A percentile compares a stretch with the other conserved stretches of the same genome.
phyloP scores from a whole-genome alignment of 2,113 vertebrate species.

The Psilopsiagon aurifrons region DNA sequence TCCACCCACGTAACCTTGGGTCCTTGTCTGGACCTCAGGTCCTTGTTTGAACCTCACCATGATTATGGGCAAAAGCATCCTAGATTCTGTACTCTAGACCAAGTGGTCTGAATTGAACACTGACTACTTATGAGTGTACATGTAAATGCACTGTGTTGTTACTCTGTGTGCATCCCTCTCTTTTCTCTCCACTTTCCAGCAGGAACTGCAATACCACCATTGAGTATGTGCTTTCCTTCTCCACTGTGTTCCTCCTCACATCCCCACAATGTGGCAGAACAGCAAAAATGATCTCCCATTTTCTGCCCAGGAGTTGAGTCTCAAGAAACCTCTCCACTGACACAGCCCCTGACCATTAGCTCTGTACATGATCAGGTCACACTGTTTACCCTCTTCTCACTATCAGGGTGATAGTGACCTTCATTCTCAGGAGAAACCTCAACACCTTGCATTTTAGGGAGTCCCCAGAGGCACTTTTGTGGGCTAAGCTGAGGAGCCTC shows the following conservation, averaged over 20 bases:
- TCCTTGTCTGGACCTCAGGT: background rate
- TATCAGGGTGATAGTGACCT: background rate
- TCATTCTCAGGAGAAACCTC: accelerated
- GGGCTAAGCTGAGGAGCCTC: accelerated
- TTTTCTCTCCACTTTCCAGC: background rate
- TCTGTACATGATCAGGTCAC: background rate
- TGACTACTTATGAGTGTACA: background rate
- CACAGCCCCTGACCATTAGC: accelerated
- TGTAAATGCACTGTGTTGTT: background rate
- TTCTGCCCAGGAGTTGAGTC: background rate
- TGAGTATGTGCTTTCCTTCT: background rate
- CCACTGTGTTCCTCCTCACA: accelerated
- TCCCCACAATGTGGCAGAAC: background rate
- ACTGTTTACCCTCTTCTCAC: background rate
- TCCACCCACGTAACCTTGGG: background rate
- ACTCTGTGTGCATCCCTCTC: accelerated
- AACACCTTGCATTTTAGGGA: background rate
- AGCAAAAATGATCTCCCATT: accelerated
- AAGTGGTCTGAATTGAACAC: background rate
- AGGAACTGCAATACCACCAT: accelerated
- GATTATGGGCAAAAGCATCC: background rate
- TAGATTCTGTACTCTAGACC: background rate
- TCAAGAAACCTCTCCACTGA: background rate
- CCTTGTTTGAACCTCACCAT: background rate
- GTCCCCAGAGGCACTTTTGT: background rate